Conservation (phyloP, 1,140 invertebrate genomes). For the Sitobion miscanthi region DNA sequence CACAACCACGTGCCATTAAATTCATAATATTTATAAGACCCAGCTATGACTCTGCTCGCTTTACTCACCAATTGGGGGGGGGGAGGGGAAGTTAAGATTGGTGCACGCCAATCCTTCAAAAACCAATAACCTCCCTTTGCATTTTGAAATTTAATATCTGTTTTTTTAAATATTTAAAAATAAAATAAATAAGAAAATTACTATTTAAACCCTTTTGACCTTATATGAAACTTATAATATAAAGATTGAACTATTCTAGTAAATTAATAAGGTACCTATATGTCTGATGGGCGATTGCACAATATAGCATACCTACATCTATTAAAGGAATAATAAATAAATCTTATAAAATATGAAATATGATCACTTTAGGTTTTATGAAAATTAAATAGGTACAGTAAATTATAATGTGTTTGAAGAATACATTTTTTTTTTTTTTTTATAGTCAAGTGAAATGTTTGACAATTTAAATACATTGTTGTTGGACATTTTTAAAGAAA, state of each 20-base stretch:
- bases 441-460: slow-evolving; percentile 29
- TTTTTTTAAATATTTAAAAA: no score
- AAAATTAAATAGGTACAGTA: background rate
- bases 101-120: no score
- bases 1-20: no score
- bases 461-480: slow-evolving; percentile 30
- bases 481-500: slow-evolving; percentile 21
- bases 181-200: background rate
- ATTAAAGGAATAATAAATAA: background rate
- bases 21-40: no score
- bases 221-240: background rate
- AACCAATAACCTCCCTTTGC: no score
- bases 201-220: background rate
- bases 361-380: background rate
- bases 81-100: no score
- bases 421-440: background rate
- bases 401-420: background rate
- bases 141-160: no score
- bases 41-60: no score
- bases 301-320: background rate
- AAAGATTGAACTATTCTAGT: background rate
- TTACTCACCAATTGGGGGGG: no score
- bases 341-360: background rate
- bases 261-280: background rate
- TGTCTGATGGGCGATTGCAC: background rate